Conservation (phyloP, 2,113 vertebrate genomes). For the Bubo bubo region DNA sequence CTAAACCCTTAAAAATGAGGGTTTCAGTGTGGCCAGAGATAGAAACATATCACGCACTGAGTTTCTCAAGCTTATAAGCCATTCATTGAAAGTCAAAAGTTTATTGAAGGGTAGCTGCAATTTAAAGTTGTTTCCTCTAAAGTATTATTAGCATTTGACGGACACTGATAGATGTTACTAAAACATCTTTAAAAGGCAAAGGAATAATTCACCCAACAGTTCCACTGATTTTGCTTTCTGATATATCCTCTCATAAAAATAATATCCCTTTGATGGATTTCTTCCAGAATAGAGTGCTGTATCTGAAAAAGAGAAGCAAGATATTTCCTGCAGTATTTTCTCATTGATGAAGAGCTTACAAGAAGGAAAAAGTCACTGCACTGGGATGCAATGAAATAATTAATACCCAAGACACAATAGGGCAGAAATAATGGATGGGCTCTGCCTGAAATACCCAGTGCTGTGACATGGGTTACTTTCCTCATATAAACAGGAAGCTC, state of each 20-base stretch:
- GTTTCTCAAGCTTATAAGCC: neutral
- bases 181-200: conserved; percentile 36
- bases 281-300: conserved; percentile 39
- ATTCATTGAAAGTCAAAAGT: conserved; percentile 22
- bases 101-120: conserved; percentile 8
- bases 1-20: conserved; percentile 11
- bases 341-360: conserved; percentile 21
- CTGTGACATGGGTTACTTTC: neutral
- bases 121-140: conserved; percentile 18
- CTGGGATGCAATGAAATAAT: conserved; percentile 58
- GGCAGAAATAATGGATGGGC: neutral
- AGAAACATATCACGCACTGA: neutral
- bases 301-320: conserved; percentile 56
- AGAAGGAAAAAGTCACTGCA: conserved; percentile 18
- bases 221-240: conserved; percentile 45
- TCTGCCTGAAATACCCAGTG: neutral
- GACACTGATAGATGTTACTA: conserved; percentile 23
- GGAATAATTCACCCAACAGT: conserved; percentile 26
- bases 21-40: neutral
- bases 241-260: conserved; percentile 51
- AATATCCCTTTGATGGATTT: conserved; percentile 51
- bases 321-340: conserved; percentile 55
- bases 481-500: neutral
- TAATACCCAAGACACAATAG: conserved; percentile 24
- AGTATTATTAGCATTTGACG: conserved; percentile 25